Base-by-base conservation (phyloP, 1,140 invertebrate genomes). In the Apis florea region DNA sequence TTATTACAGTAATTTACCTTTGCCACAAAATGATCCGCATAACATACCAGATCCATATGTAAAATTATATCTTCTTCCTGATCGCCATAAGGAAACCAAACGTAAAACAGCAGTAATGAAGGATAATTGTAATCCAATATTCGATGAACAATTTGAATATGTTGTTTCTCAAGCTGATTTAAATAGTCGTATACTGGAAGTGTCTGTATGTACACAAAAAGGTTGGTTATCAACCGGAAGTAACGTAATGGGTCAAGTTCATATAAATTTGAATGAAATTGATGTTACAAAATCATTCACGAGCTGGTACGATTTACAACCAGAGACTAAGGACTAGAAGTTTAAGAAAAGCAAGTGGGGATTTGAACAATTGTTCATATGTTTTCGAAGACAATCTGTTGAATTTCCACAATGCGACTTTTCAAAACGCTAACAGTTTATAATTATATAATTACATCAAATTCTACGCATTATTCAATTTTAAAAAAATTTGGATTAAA, bases 31-130 rank as follows among this genome's bases (percentile, higher is more conserved):
- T 86, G 98, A 98, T 93, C 96, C 96, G 24, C 95, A 95, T 72
- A 97, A 98, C 91, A 96, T 98, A 86, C 98, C 98, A 1, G 98
- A 99, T 94, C 98, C 98, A 0, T 99, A 99, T 92, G 98, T 99
- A 0, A 98, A 98, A 90, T 93, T 99, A 26, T 98, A 99, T 92
- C 94, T 99, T 58, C 93, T 99, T 58, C 98, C 98, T 0, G 98
- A 98, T 83, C 95, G 96, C 54, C 95, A 96, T 40, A 98, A 97
- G 92, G 97, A 98, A 87, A 96, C 96, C 0, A 99, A 99, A 93
- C 95, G 97, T 53, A 99, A 99, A 93, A 99, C 98, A 19, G 95
- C 95, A 87, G 96, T 97, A 26, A 94, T 97, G 74, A 97, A 98
- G 90, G 97, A 99, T 90, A 97, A 96, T 89, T 98, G 97, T 83